phyloP scores from a whole-genome alignment of 2,888 invertebrate species.

The Synergus itoensis region DNA sequence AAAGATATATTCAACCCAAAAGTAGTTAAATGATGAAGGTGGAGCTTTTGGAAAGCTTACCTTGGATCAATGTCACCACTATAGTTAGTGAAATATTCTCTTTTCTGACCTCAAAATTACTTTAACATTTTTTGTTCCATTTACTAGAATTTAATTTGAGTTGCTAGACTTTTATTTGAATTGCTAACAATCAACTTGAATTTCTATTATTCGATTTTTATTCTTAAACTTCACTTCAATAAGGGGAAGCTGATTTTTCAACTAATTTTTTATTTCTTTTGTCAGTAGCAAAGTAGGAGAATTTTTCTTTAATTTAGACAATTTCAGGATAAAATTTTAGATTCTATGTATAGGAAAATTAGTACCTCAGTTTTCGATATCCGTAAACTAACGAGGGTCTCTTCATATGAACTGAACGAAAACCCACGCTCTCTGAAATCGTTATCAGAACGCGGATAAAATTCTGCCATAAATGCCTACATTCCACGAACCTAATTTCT shows the following conservation, averaged over 20 bases:
- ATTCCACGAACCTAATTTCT: background rate
- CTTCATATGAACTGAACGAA: background rate
- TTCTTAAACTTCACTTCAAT: background rate
- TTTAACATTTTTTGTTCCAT: background rate
- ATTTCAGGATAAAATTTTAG: background rate
- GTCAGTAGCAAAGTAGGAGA: background rate
- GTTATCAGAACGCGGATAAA: background rate
- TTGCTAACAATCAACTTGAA: background rate
- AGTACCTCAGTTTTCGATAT: background rate
- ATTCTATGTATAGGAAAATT: background rate
- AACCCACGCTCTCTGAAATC: background rate
- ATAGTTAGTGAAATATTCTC: background rate
- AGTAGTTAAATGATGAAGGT: slow-evolving; percentile 37
- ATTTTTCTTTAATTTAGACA: background rate
- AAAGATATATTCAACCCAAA: slow-evolving; percentile 27
- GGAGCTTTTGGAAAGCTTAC: slow-evolving; percentile 28
- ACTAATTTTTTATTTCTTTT: too few relatives aligned
- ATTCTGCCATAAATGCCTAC: background rate
- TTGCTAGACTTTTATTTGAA: background rate
- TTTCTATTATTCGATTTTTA: background rate
- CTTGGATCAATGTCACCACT: slow-evolving; percentile 33
- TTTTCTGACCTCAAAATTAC: background rate
- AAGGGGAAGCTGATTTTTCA: too few relatives aligned
- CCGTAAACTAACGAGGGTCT: background rate
- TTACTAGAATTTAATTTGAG: background rate